A percentile compares a stretch with the other conserved stretches of the same genome.
phyloP scores from a whole-genome alignment of 2,888 invertebrate species.

The Leptura quadrifasciata region DNA sequence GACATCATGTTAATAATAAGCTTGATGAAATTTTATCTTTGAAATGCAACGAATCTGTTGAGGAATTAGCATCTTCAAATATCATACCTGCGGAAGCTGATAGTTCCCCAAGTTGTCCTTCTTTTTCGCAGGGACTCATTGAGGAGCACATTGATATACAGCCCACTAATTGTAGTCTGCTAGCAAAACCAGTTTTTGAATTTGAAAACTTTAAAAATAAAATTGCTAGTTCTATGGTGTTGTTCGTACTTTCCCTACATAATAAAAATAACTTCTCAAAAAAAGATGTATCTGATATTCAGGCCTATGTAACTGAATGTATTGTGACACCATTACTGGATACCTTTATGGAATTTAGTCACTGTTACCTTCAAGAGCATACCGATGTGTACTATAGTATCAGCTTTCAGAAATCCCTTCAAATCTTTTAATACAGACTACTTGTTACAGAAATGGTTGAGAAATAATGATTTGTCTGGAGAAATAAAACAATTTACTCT shows the following conservation, averaged over 20 bases:
- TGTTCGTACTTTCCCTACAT: slow-evolving; percentile 20
- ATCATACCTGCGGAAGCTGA: neutral
- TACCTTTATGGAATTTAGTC: slow-evolving; percentile 13
- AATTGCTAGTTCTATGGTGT: neutral
- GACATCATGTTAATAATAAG: slow-evolving; percentile 11
- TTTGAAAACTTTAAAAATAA: neutral
- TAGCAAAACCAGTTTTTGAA: neutral
- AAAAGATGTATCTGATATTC: slow-evolving; percentile 39
- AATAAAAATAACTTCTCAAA: slow-evolving; percentile 37
- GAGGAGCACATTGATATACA: neutral
- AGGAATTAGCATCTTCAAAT: slow-evolving; percentile 1
- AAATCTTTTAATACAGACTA: slow-evolving; percentile 9
- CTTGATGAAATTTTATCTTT: neutral
- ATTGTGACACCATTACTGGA: slow-evolving; percentile 9
- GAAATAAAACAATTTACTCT: slow-evolving; percentile 30
- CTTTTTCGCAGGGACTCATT: neutral
- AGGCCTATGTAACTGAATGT: slow-evolving; percentile 17
- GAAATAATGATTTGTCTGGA: neutral
- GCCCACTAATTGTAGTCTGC: neutral
- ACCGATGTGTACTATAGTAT: slow-evolving; percentile 5
- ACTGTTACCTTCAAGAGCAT: neutral
- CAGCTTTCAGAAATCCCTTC: slow-evolving; percentile 21
- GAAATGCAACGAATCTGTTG: neutral
- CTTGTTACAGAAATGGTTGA: slow-evolving; percentile 24
- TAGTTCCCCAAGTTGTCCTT: neutral